phyloP scores from a whole-genome alignment of 2,888 invertebrate genomes.

The Drosophila yooni region DNA sequence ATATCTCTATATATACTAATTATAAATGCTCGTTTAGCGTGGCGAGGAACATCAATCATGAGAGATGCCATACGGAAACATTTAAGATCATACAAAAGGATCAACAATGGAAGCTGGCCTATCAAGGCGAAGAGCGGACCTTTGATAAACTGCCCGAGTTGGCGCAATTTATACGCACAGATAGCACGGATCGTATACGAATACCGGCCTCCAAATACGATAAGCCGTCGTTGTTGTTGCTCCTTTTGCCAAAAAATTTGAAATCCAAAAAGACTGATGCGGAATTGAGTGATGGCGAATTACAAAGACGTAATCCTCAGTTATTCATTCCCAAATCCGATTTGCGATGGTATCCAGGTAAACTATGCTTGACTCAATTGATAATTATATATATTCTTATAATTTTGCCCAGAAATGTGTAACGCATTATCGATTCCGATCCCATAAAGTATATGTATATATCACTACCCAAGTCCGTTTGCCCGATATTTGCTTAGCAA shows the following conservation, averaged over 20 bases:
- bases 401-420: neutral
- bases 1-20: neutral
- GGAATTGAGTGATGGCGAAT: slow-evolving; percentile 82
- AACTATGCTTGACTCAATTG: slow-evolving; percentile 27
- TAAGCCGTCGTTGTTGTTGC: slow-evolving; percentile 82
- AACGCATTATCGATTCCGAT: neutral
- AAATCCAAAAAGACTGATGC: slow-evolving; percentile 84
- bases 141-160: slow-evolving; percentile 81
- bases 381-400: neutral
- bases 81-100: slow-evolving; percentile 86
- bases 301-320: slow-evolving; percentile 83
- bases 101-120: slow-evolving; percentile 81
- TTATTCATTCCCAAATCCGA: slow-evolving; percentile 84
- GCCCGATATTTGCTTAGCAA: neutral
- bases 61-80: slow-evolving; percentile 89
- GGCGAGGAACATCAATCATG: slow-evolving; percentile 44
- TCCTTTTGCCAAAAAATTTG: slow-evolving; percentile 84
- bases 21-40: slow-evolving; percentile 32
- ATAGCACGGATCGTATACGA: slow-evolving; percentile 84
- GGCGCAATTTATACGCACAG: slow-evolving; percentile 81
- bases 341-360: slow-evolving; percentile 84
- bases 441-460: neutral
- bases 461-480: neutral
- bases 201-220: slow-evolving; percentile 94
- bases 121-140: slow-evolving; percentile 64